Conservation (phyloP, 2,797 vertebrate genomes). For the Acipenser ruthenus region DNA sequence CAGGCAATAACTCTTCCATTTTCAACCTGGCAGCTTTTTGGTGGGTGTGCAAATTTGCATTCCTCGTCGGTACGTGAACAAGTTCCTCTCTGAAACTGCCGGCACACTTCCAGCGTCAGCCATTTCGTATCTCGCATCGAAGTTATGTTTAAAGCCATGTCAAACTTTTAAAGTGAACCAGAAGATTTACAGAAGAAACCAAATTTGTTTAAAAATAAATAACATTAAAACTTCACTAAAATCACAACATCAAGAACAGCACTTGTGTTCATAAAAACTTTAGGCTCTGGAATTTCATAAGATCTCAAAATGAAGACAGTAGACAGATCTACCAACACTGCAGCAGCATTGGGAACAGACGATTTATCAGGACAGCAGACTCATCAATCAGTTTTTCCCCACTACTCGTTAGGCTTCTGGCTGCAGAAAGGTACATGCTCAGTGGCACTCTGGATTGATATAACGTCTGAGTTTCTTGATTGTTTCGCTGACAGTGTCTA, state of each 20-base stretch:
- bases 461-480: slow-evolving; percentile 38
- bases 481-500: slow-evolving; percentile 33
- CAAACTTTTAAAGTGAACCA: slow-evolving; percentile 30
- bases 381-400: slow-evolving; percentile 66
- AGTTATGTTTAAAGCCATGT: slow-evolving; percentile 89
- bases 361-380: slow-evolving; percentile 43
- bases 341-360: slow-evolving; percentile 46
- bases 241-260: slow-evolving; percentile 25
- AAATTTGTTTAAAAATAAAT: slow-evolving; percentile 19
- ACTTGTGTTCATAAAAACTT: slow-evolving; percentile 16
- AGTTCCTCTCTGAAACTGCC: slow-evolving; percentile 96
- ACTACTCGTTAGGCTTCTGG: slow-evolving; percentile 48
- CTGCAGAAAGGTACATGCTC: slow-evolving; percentile 54
- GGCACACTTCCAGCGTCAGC: slow-evolving; percentile 97
- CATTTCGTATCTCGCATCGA: slow-evolving; percentile 95
- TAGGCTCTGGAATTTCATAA: slow-evolving; percentile 19
- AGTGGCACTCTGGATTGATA: slow-evolving; percentile 45
- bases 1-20: slow-evolving; percentile 97
- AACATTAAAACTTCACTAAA: slow-evolving; percentile 18
- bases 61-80: slow-evolving; percentile 97
- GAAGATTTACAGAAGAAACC: slow-evolving; percentile 19
- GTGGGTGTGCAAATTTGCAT: slow-evolving; percentile 98
- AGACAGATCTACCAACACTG: slow-evolving; percentile 42
- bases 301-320: slow-evolving; percentile 31
- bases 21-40: slow-evolving; percentile 98